Percentiles rank a stretch among this genome's conserved stretches.
phyloP scores from a whole-genome alignment of 2,888 invertebrate species.

The Psococerastis gibbosa region DNA sequence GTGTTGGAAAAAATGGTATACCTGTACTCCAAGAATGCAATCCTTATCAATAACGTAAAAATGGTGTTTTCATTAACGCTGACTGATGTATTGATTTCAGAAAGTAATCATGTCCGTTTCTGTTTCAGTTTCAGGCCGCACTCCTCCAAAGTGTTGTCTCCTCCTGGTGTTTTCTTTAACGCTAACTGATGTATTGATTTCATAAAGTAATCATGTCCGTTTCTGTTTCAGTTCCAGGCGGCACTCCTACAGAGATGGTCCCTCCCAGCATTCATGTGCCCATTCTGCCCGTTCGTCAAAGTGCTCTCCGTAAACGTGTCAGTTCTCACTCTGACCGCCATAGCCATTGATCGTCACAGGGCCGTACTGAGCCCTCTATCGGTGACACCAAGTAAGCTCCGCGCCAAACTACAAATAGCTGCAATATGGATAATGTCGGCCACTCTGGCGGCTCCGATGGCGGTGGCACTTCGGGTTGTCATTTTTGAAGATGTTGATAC shows the following conservation, averaged over 20 bases:
- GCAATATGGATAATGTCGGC: slow-evolving; percentile 55
- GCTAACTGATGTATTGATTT: too few relatives aligned
- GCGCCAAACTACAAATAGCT: slow-evolving; percentile 52
- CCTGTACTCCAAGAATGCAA: too few relatives aligned
- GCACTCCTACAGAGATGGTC: slow-evolving; percentile 74
- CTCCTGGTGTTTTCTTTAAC: too few relatives aligned
- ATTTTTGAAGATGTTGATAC: slow-evolving; percentile 30
- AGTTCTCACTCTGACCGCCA: slow-evolving; percentile 70
- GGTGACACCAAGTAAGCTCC: slow-evolving; percentile 49
- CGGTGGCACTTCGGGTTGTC: slow-evolving; percentile 37
- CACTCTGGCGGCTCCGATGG: slow-evolving; percentile 48
- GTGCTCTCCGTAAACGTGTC: slow-evolving; percentile 74
- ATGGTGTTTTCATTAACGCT: too few relatives aligned
- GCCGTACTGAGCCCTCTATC: slow-evolving; percentile 55
- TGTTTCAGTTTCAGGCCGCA: slow-evolving; percentile 64
- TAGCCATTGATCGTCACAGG: slow-evolving; percentile 68
- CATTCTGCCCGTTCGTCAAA: slow-evolving; percentile 75
- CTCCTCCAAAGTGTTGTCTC: slow-evolving; percentile 64
- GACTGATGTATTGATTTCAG: too few relatives aligned
- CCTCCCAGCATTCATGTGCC: slow-evolving; percentile 69
- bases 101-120: too few relatives aligned
- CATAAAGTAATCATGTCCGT: too few relatives aligned
- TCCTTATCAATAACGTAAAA: too few relatives aligned
- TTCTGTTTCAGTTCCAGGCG: slow-evolving; percentile 53
- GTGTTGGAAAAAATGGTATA: too few relatives aligned